Evolutionary conservation across 2,888 invertebrate genomes (phyloP), one percentile per base, ranked within the genome.

Genomic region (Spisula solida): DNA sequence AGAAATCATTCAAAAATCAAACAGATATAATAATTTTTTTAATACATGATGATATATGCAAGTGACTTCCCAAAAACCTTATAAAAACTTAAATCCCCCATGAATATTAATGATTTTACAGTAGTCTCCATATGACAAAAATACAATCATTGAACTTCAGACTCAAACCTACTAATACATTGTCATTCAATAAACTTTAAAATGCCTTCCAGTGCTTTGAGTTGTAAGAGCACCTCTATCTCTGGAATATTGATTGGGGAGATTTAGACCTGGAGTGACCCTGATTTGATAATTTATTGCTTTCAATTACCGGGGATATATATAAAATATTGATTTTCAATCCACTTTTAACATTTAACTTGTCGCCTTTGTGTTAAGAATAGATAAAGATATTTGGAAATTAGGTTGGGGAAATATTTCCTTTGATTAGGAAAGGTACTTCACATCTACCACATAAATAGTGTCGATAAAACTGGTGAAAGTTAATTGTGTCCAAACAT

Each of bases 251-350:
- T 75, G 75, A 75, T 75, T 75, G 34, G 14, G 31, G 0, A 31
- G 12, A 75, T 66, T 66, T 16, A 75, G 41, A n/a, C 79, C 78
- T 56, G 1, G 34, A 29, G 55, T 55, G 85, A 85, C 85, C 85
- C 79, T 75, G 34, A 29, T 75, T 51, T 20, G 51, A 79, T 78
- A 78, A 85, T 85, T 85, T 85, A 83, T 83, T 34, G 79, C n/a
- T 34, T 56, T 79, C 34, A 51, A 85, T 31, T 78, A 29, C 14
- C 12, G 79, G 47, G 56, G 84, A 78, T 85, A 85, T 55, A 85
- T 55, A 85, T 85, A 85, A 85, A 55, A 34, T 85, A 79, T 85
- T 56, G 51, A 85, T 85, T 85, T 85, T 34, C 41, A 8, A 41
- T 41, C 47, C 55, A 79, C 79, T 85, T 75, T 75, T 75, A 75